These are phyloP conservation scores for Therioaphis trifolii DNA, from an alignment of 2,888 invertebrate species.

Conservation along the genomic window DNA sequence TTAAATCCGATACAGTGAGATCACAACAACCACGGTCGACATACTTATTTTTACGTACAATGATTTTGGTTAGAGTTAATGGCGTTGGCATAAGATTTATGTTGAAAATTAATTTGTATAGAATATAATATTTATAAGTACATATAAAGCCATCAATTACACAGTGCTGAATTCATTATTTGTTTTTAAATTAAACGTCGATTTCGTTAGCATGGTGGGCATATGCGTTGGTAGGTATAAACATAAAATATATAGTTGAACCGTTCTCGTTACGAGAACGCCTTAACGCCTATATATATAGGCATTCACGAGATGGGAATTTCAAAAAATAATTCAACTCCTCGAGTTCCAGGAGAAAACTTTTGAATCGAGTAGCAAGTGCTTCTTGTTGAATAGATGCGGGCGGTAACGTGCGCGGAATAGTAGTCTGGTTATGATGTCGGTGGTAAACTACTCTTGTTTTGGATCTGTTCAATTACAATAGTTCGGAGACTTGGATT, in stretches of 20 bases:
- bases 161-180: too few species aligned
- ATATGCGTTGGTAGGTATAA: too few species aligned
- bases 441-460: slow-evolving; percentile 6
- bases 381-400: slow-evolving; percentile 21
- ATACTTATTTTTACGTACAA: too few species aligned
- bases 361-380: neutral
- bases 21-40: too few species aligned
- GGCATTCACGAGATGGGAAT: neutral
- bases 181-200: neutral
- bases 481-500: neutral
- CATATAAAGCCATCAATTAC: too few species aligned
- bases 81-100: too few species aligned
- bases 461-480: slow-evolving; percentile 22
- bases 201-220: too few species aligned
- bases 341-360: neutral
- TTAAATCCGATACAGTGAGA: too few species aligned
- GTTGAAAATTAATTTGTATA: too few species aligned
- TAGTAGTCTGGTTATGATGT: slow-evolving; percentile 22
- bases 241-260: neutral
- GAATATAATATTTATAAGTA: too few species aligned
- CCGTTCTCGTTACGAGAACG: neutral
- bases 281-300: neutral
- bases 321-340: neutral
- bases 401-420: neutral
- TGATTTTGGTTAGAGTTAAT: too few species aligned